Conservation (phyloP, 1,140 invertebrate species). For the Bathynomus jamesi region DNA sequence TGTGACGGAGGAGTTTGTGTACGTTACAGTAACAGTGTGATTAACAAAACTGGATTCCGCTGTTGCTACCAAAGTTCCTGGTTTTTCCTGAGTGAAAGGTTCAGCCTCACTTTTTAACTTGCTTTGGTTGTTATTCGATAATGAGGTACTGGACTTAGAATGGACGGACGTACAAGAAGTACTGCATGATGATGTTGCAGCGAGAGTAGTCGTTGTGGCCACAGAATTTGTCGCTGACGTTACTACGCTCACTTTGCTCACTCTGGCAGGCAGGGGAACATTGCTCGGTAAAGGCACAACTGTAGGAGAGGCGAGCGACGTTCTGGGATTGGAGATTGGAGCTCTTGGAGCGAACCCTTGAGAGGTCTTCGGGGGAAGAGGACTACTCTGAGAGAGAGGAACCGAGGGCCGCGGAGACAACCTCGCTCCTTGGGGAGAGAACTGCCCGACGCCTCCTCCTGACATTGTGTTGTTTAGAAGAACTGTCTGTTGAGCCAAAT, state of each 20-base stretch:
- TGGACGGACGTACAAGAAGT: slow-evolving; percentile 10
- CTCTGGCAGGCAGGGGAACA: slow-evolving; percentile 39
- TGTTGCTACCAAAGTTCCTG: slow-evolving; percentile 12
- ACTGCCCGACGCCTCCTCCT: slow-evolving; percentile 41
- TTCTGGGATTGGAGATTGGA: neutral
- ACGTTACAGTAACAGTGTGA: slow-evolving; percentile 26
- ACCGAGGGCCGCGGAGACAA: slow-evolving; percentile 40
- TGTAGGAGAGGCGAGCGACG: slow-evolving; percentile 25
- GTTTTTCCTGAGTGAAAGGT: slow-evolving; percentile 3
- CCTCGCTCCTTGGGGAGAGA: slow-evolving; percentile 44
- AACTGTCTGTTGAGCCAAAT: slow-evolving; percentile 75
- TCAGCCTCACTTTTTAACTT: slow-evolving; percentile 4
- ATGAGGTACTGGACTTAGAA: slow-evolving; percentile 7
- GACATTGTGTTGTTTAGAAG: slow-evolving; percentile 73
- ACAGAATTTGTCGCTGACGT: slow-evolving; percentile 17
- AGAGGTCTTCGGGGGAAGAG: slow-evolving; percentile 19
- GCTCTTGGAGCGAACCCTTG: slow-evolving; percentile 4
- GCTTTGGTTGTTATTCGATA: slow-evolving; percentile 1
- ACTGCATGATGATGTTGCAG: slow-evolving; percentile 19
- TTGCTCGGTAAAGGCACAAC: slow-evolving; percentile 47
- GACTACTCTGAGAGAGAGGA: slow-evolving; percentile 16
- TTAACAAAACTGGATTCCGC: slow-evolving; percentile 22
- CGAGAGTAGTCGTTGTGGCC: slow-evolving; percentile 15
- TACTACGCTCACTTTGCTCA: slow-evolving; percentile 27
- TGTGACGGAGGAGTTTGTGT: slow-evolving; percentile 19